Conservation (phyloP, 2,888 invertebrate species). For the Meiosimyza platycephala region DNA sequence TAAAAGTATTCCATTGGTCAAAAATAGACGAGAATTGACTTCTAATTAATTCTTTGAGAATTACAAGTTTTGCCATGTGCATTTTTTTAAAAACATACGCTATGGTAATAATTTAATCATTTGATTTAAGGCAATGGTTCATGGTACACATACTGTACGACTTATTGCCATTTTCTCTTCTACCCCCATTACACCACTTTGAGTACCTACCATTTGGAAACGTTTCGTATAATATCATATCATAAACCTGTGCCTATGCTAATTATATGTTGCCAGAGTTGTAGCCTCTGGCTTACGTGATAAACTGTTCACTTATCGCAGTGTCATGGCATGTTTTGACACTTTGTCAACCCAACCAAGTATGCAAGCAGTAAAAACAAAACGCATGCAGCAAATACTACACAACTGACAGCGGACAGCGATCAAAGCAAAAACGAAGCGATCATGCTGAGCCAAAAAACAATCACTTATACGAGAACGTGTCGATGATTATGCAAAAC, state of each 20-base stretch:
- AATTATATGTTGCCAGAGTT: constrained; percentile 16
- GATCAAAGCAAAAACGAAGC: constrained; percentile 15
- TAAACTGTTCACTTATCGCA: constrained; percentile 31
- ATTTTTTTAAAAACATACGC: no score
- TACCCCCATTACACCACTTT: no score
- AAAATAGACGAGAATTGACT: no score
- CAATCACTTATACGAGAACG: constrained; percentile 25
- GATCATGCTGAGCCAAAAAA: not conserved
- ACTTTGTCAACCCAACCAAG: constrained; percentile 32
- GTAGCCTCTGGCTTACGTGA: constrained; percentile 29
- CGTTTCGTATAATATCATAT: not conserved
- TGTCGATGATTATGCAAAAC: constrained; percentile 55
- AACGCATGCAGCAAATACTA: not conserved
- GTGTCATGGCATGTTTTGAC: constrained; percentile 37
- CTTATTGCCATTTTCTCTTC: no score
- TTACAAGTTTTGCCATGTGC: no score
- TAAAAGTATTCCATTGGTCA: no score
- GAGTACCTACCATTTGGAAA: not conserved
- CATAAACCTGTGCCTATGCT: constrained; percentile 32
- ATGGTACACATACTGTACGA: no score
- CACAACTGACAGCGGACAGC: constrained; percentile 17
- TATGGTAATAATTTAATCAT: no score
- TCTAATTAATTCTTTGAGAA: no score
- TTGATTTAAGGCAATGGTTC: no score
- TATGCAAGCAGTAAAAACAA: not conserved